Percentiles rank a stretch among this genome's conserved stretches.
Conservation (phyloP, 2,888 invertebrate species). For the Pycnomerus fuliginosus region DNA sequence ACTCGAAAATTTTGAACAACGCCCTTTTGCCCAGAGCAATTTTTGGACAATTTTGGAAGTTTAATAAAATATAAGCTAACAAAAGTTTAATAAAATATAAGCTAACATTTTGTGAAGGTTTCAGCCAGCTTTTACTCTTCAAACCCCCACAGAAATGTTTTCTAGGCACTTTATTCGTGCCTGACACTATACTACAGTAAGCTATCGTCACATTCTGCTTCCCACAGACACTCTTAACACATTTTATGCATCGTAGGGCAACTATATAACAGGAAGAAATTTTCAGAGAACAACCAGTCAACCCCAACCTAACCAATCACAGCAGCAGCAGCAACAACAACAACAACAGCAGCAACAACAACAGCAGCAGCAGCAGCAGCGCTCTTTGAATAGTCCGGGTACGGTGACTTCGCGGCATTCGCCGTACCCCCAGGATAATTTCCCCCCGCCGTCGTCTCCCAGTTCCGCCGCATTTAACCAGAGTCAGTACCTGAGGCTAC, state of each 20-base stretch:
- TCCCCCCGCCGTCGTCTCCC: conserved; percentile 55
- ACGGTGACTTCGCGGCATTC: conserved; percentile 59
- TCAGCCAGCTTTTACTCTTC: no score
- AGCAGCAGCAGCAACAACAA: no score
- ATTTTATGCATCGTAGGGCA: conserved; percentile 24
- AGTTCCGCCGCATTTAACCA: conserved; percentile 54
- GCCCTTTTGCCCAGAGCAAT: no score
- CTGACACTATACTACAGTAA: no score
- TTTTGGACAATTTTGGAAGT: no score
- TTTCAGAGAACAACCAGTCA: conserved; percentile 38
- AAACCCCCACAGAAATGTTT: no score
- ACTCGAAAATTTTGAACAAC: no score
- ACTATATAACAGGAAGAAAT: conserved; percentile 28
- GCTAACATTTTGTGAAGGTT: no score
- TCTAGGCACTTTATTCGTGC: no score
- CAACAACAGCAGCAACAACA: conserved; percentile 46
- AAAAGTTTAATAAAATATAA: no score
- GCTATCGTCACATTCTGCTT: no score
- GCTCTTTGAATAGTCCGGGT: conserved; percentile 56
- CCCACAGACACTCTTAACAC: conserved; percentile 26
- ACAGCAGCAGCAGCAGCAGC: conserved; percentile 43
- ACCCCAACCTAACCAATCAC: conserved; percentile 2
- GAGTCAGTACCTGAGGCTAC: conserved; percentile 57
- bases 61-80: no score
- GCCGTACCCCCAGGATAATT: conserved; percentile 57